Evolutionary conservation across 2,888 invertebrate species (phyloP).

Genomic region (Ametastegia equiseti): DNA sequence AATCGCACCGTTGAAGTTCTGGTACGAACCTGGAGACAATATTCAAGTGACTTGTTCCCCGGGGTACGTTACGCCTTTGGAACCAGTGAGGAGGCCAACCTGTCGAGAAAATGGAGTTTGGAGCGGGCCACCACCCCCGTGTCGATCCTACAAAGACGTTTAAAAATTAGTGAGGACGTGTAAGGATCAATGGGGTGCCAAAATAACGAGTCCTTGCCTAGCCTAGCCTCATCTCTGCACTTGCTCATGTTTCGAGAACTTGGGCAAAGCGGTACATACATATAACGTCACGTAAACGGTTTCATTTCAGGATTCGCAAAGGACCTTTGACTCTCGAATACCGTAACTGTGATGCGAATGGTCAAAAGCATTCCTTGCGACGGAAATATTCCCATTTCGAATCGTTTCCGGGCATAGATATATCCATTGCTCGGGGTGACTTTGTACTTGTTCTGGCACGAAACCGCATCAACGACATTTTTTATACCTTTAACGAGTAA

Average conservation of each 20-base stretch:
- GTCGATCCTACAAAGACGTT: slow-evolving; percentile 82
- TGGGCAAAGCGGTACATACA: neutral
- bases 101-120: slow-evolving; percentile 84
- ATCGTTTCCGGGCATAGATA: neutral
- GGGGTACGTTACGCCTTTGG: slow-evolving; percentile 79
- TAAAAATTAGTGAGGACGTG: slow-evolving; percentile 64
- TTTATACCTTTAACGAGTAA: slow-evolving; percentile 5
- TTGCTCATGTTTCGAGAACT: neutral
- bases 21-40: slow-evolving; percentile 86
- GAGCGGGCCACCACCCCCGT: slow-evolving; percentile 83
- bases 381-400: slow-evolving; percentile 22
- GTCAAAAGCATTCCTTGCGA: slow-evolving; percentile 38
- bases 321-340: slow-evolving; percentile 34
- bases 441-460: neutral
- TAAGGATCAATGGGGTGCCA: slow-evolving; percentile 16
- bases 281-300: neutral
- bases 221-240: slow-evolving; percentile 7
- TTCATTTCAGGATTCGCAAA: slow-evolving; percentile 27
- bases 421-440: slow-evolving; percentile 42
- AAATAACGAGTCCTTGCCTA: slow-evolving; percentile 23
- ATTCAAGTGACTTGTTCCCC: slow-evolving; percentile 84
- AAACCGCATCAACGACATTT: slow-evolving; percentile 4
- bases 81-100: slow-evolving; percentile 81
- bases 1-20: slow-evolving; percentile 84
- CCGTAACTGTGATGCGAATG: neutral